Base-by-base conservation (phyloP, 1,140 invertebrate genomes). In the Mactra quadrangularis region DNA sequence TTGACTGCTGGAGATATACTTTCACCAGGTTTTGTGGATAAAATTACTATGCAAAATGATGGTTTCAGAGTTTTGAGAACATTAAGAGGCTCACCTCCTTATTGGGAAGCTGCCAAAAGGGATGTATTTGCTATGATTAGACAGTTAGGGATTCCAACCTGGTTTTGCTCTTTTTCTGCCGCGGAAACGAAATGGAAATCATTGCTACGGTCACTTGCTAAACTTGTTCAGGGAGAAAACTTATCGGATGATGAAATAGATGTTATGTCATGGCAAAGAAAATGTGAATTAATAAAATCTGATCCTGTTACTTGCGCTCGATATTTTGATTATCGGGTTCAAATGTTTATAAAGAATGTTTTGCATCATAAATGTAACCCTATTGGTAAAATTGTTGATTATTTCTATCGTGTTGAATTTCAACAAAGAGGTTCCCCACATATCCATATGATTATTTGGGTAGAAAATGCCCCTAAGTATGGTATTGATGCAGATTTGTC, bases 11-110 rank as follows among this genome's bases (percentile, higher is more conserved):
- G 47, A 29, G 47, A 76, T 57, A 29, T 83, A 7, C 25, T 53
- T 33, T 0, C 41, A 33, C 52, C 53, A 22, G 55, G 60, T 11
- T 64, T 64, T 60, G 33, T 72, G 25, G 62, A 77, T 27, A 53
- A 74, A 62, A 25, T 87, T 38, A 62, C 82, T 19, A 76, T 55
- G 31, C 53, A 85, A 11, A 64, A 86, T 85, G 83, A 84, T 57
- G 62, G 79, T 27, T 83, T 76, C 59, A 35, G 22, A 4, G 55
- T 83, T 35, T 45, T 83, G 13, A 75, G 53, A 76, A 71, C 71
- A 25, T 1, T 83, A 17, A 29, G 79, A 17, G 57, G 79, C 41
- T 31, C 79, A 50, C 70, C 79, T 11, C 68, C 74, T 35, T 82
- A 82, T 59, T 82, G 62, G 41, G 64, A 83, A 45, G 70, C 74